Conservation (phyloP, 2,888 invertebrate genomes). For the Pheosia gnoma region DNA sequence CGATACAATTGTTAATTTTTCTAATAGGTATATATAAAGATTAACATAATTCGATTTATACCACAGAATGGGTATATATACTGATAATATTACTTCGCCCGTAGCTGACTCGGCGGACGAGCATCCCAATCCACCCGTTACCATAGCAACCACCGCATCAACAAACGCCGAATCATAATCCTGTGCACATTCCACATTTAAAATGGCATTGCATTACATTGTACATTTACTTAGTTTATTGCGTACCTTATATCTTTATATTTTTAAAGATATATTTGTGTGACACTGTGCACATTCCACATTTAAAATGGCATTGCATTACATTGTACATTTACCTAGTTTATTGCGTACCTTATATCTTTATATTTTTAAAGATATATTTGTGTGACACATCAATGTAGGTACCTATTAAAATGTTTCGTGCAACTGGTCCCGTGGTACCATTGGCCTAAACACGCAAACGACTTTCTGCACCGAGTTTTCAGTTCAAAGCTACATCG, state of each 20-base stretch:
- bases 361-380: background rate
- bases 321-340: no score
- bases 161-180: constrained; percentile 9
- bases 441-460: constrained; percentile 72
- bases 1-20: no score
- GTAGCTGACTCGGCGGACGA: background rate
- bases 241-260: background rate
- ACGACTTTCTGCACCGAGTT: constrained; percentile 68
- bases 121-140: constrained; percentile 3
- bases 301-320: background rate
- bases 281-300: background rate
- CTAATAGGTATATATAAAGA: no score
- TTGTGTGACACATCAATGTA: constrained; percentile 11
- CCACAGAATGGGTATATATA: no score
- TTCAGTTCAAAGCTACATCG: constrained; percentile 75
- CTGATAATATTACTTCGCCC: no score
- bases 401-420: constrained; percentile 55
- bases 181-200: background rate
- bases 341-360: background rate
- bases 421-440: constrained; percentile 61
- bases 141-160: constrained; percentile 15
- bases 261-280: background rate
- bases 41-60: no score
- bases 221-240: background rate
- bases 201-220: no score